A percentile compares a stretch with the other conserved stretches of the same genome.
Evolutionary conservation across 2,113 vertebrate genomes (phyloP).

Genomic region (Cololabis saira): DNA sequence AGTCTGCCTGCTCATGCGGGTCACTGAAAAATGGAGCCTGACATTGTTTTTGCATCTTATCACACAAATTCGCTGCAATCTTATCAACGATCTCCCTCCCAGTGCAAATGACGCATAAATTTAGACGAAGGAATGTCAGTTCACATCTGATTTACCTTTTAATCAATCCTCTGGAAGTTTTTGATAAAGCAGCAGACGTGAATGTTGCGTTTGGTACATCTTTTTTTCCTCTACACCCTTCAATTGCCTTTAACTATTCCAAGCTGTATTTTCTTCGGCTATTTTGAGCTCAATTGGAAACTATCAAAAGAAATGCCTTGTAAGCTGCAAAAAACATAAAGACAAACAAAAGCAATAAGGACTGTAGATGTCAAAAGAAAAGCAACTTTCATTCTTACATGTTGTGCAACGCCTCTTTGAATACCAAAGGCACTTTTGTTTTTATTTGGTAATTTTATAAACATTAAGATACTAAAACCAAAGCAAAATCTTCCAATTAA

Average conservation of each 20-base stretch:
- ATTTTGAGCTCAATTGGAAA: conserved; percentile 49
- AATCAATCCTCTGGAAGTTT: conserved; percentile 22
- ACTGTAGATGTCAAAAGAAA: too few species aligned
- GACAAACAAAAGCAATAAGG: too few species aligned
- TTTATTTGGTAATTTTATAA: neutral
- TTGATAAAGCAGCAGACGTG: neutral
- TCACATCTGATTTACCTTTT: conserved; percentile 36
- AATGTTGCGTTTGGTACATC: neutral
- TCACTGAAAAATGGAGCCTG: conserved; percentile 15
- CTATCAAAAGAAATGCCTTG: conserved; percentile 37
- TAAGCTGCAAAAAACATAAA: conserved; percentile 15
- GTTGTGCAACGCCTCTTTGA: neutral
- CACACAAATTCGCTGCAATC: conserved; percentile 32
- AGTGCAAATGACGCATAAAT: conserved; percentile 26
- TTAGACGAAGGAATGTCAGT: conserved; percentile 44
- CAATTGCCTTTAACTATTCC: conserved; percentile 44
- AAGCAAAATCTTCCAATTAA: neutral
- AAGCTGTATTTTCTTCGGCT: too few species aligned
- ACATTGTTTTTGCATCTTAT: conserved; percentile 52
- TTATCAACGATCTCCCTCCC: conserved; percentile 30
- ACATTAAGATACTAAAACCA: neutral
- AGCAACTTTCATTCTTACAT: neutral
- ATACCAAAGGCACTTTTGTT: neutral
- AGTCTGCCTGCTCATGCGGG: neutral
- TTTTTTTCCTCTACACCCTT: neutral